phyloP scores from a whole-genome alignment of 1,140 invertebrate species.

The Drosophila busckii region DNA sequence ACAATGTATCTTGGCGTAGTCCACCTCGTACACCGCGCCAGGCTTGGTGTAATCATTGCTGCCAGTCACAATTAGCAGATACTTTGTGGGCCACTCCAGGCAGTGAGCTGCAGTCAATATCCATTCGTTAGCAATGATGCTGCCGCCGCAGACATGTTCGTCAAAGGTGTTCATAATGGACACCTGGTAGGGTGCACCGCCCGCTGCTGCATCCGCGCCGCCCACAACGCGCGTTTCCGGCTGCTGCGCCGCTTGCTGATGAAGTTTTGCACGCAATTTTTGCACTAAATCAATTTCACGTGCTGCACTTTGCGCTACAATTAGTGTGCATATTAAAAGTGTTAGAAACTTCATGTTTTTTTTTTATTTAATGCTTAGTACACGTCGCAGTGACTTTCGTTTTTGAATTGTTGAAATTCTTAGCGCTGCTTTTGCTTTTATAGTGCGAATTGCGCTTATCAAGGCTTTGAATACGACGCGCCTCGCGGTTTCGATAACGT shows the following conservation, averaged over 20 bases:
- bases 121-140: constrained; percentile 68
- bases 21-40: constrained; percentile 52
- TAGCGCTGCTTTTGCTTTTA: constrained; percentile 35
- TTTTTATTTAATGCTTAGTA: background rate
- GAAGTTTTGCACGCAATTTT: constrained; percentile 1
- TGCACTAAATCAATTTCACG: constrained; percentile 12
- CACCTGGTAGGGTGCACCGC: constrained; percentile 79
- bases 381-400: constrained; percentile 30
- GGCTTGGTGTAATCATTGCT: constrained; percentile 56
- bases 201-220: constrained; percentile 70
- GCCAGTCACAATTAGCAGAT: constrained; percentile 61
- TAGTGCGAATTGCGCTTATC: constrained; percentile 48
- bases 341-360: constrained; percentile 31
- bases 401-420: constrained; percentile 27
- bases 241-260: constrained; percentile 28
- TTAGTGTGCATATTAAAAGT: constrained; percentile 26
- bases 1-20: constrained; percentile 51
- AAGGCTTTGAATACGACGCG: constrained; percentile 30
- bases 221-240: constrained; percentile 76
- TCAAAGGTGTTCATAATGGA: constrained; percentile 73
- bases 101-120: constrained; percentile 80
- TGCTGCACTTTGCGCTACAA: constrained; percentile 20
- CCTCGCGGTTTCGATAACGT: constrained; percentile 40
- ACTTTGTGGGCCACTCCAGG: constrained; percentile 68
- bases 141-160: constrained; percentile 79